phyloP scores from a whole-genome alignment of 1,140 invertebrate species.

The Scylla paramamosain region DNA sequence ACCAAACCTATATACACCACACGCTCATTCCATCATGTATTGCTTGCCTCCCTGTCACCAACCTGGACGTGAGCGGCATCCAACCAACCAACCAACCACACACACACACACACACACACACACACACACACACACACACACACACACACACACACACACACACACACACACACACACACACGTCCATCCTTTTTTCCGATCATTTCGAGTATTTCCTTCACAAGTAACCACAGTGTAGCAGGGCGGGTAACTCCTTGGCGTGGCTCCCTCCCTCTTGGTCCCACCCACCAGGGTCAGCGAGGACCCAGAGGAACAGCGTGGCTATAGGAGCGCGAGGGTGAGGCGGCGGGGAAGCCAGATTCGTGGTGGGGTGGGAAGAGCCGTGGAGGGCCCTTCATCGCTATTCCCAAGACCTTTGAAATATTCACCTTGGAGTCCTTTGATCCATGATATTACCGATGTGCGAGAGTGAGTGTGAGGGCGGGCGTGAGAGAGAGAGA shows the following conservation, averaged over 20 bases:
- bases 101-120: no score
- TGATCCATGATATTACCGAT: constrained; percentile 5
- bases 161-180: neutral
- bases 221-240: neutral
- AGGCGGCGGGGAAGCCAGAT: neutral
- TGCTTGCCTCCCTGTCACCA: no score
- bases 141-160: neutral
- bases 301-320: neutral
- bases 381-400: neutral
- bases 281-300: neutral
- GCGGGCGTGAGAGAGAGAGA: neutral
- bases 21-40: no score
- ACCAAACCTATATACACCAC: no score
- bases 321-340: neutral
- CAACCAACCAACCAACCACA: no score
- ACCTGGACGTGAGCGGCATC: no score
- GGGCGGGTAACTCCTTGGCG: neutral
- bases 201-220: no score
- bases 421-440: constrained; percentile 5
- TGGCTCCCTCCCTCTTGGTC: neutral
- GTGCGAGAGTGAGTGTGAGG: neutral
- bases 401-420: constrained; percentile 22
- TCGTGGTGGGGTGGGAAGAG: neutral
- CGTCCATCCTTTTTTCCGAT: neutral
- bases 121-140: no score